Conservation (phyloP, 2,888 invertebrate species). For the Stenchaetothrips biformis region DNA sequence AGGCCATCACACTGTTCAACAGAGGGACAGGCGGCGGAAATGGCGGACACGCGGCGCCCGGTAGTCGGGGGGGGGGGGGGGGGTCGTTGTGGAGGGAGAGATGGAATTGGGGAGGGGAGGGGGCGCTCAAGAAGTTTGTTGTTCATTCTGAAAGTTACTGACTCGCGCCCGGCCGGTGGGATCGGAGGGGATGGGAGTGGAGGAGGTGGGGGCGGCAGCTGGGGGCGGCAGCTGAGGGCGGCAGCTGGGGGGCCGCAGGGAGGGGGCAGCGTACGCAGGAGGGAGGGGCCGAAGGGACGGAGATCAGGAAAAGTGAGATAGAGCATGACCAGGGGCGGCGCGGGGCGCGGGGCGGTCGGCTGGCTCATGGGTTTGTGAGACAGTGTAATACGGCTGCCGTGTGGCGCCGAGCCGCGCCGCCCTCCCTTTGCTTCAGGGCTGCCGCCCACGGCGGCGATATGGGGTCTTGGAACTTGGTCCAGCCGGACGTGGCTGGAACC, state of each 20-base stretch:
- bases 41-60: background rate
- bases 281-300: background rate
- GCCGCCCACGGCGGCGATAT: too few relatives aligned
- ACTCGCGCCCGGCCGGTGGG: background rate
- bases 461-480: too few relatives aligned
- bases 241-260: background rate
- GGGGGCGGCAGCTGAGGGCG: background rate
- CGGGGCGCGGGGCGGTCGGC: background rate
- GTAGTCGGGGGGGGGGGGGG: background rate
- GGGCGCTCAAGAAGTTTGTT: constrained; percentile 20
- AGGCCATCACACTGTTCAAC: too few relatives aligned
- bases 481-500: too few relatives aligned
- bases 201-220: background rate
- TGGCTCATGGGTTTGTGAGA: background rate
- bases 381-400: background rate
- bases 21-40: too few relatives aligned
- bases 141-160: constrained; percentile 22
- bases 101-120: background rate
- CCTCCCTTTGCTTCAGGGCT: background rate
- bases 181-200: background rate
- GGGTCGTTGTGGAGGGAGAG: background rate
- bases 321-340: background rate
- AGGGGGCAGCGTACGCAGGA: background rate
- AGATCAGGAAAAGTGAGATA: background rate
- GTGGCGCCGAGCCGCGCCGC: background rate